A percentile compares a stretch with the other conserved stretches of the same genome.
These are phyloP conservation scores for Danionella dracula DNA, from an alignment of 2,797 vertebrate genomes.

Conservation along the genomic window DNA sequence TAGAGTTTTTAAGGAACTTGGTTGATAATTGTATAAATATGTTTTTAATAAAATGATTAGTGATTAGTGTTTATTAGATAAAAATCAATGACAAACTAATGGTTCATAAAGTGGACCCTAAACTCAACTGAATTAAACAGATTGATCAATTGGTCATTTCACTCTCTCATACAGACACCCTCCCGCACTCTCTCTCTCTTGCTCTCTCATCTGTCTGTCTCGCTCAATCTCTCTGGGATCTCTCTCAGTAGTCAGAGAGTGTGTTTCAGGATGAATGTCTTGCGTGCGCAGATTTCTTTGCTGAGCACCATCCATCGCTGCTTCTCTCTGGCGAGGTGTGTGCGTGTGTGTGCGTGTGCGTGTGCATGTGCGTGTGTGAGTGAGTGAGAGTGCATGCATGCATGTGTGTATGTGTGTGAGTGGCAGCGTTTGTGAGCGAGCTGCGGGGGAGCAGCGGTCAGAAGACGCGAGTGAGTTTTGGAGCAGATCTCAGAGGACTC, in stretches of 20 bases:
- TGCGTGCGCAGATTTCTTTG: slow-evolving; percentile 56
- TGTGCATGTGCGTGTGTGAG: background rate
- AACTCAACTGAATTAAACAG: no score
- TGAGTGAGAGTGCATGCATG: background rate
- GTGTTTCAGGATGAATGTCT: slow-evolving; percentile 65
- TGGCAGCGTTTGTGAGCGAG: background rate
- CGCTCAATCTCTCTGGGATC: slow-evolving; percentile 38
- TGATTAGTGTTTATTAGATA: no score
- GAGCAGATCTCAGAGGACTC: slow-evolving; percentile 15
- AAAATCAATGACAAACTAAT: no score
- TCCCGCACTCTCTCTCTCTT: slow-evolving; percentile 25
- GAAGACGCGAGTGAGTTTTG: slow-evolving; percentile 37
- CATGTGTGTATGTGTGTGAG: background rate
- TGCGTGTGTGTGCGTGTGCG: background rate
- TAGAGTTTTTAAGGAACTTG: no score
- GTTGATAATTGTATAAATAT: no score
- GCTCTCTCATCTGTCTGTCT: slow-evolving; percentile 23
- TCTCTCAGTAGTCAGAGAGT: slow-evolving; percentile 47
- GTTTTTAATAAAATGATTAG: no score
- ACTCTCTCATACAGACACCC: slow-evolving; percentile 45
- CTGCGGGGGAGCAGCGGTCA: background rate
- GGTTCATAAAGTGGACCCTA: no score
- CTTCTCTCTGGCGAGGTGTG: background rate
- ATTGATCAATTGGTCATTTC: no score
- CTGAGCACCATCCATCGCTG: slow-evolving; percentile 24